Conservation (phyloP, 1,140 invertebrate genomes). For the Aphaenogaster ashmeadi region DNA sequence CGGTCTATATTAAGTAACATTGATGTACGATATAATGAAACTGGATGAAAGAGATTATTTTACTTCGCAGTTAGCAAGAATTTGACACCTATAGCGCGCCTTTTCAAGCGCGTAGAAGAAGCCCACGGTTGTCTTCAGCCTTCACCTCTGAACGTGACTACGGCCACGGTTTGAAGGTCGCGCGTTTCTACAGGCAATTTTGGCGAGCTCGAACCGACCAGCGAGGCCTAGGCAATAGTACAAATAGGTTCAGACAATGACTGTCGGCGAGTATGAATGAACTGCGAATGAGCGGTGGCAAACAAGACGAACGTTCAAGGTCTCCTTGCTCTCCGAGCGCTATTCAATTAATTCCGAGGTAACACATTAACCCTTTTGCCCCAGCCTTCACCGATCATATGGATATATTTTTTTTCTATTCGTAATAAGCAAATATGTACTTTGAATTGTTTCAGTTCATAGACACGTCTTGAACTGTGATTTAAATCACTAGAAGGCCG, state of each 20-base stretch:
- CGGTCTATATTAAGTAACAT: neutral
- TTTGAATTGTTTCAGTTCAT: neutral
- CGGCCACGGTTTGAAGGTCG: neutral
- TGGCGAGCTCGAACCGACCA: neutral
- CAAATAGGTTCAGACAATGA: constrained; percentile 14
- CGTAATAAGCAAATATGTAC: constrained; percentile 30
- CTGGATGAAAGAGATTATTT: neutral
- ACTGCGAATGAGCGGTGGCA: constrained; percentile 14
- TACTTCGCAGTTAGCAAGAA: constrained; percentile 9
- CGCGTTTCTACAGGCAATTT: constrained; percentile 2
- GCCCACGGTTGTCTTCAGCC: neutral
- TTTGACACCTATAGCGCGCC: neutral
- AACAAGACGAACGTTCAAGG: constrained; percentile 40
- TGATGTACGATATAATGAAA: constrained; percentile 1
- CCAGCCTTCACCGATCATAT: neutral
- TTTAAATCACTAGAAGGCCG: neutral
- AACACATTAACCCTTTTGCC: constrained; percentile 30
- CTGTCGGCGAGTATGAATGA: constrained; percentile 42
- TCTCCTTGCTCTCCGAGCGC: neutral
- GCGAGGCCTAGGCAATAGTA: neutral
- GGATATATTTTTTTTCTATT: neutral
- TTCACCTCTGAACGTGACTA: constrained; percentile 23
- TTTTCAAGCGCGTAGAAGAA: constrained; percentile 21
- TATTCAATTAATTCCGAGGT: constrained; percentile 25
- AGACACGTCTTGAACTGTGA: neutral